These are phyloP conservation scores for Crepidodera aurea DNA, from an alignment of 2,888 invertebrate genomes.

Conservation along the genomic window DNA sequence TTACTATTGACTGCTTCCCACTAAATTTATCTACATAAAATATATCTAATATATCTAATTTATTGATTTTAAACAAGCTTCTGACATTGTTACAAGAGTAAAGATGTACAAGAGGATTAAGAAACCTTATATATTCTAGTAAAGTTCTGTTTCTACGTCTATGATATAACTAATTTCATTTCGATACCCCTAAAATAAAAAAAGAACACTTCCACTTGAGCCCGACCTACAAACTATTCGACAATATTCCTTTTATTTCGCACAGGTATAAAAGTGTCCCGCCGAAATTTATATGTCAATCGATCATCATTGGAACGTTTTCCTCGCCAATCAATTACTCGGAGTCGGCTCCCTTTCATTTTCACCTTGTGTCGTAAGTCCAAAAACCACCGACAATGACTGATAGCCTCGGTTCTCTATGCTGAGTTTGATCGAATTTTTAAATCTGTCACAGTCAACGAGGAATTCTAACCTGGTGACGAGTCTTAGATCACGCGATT, in stretches of 20 bases:
- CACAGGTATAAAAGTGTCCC: slow-evolving; percentile 34
- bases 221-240: slow-evolving; percentile 14
- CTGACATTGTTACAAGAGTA: too few relatives aligned
- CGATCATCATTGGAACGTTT: slow-evolving; percentile 38
- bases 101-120: too few relatives aligned
- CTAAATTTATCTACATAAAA: too few relatives aligned
- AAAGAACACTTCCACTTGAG: neutral
- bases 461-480: slow-evolving; percentile 44
- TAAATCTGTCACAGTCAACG: slow-evolving; percentile 51
- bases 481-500: slow-evolving; percentile 4
- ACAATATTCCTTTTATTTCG: slow-evolving; percentile 31
- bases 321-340: slow-evolving; percentile 45
- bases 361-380: slow-evolving; percentile 26
- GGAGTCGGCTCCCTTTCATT: slow-evolving; percentile 42
- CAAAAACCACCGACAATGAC: slow-evolving; percentile 48
- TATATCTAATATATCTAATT: too few relatives aligned
- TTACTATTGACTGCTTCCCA: too few relatives aligned
- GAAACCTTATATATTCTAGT: too few relatives aligned
- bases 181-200: slow-evolving; percentile 9
- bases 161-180: slow-evolving; percentile 6
- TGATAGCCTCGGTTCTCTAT: slow-evolving; percentile 44
- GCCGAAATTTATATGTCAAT: slow-evolving; percentile 36
- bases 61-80: too few relatives aligned
- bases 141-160: neutral
- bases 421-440: slow-evolving; percentile 52